These are phyloP conservation scores for Anisognathus igniventris DNA, from an alignment of 2,797 vertebrate genomes.

Conservation along the genomic window DNA sequence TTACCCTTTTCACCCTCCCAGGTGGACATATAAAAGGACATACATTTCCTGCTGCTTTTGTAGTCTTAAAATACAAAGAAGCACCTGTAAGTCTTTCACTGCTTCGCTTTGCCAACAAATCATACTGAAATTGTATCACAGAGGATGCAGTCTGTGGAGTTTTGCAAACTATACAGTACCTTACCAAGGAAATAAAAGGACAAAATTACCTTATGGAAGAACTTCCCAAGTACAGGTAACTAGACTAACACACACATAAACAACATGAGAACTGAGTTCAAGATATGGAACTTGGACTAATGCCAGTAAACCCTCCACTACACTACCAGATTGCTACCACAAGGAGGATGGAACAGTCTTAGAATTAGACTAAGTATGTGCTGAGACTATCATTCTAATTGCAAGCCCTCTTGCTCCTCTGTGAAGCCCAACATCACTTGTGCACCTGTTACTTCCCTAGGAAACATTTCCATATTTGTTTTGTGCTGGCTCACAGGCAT, in stretches of 20 bases:
- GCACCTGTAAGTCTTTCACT: not conserved
- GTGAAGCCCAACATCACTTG: not conserved
- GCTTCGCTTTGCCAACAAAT: not conserved
- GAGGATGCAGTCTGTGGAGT: not conserved
- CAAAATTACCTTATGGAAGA: not conserved
- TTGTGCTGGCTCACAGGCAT: not conserved
- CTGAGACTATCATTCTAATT: not conserved
- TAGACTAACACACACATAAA: not conserved
- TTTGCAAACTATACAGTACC: not conserved
- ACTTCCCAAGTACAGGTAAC: not conserved
- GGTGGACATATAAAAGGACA: not conserved
- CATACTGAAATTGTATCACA: not conserved
- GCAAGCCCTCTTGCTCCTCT: not conserved
- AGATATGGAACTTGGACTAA: not conserved
- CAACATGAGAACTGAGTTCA: not conserved
- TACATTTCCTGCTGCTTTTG: not conserved
- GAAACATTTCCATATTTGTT: not conserved
- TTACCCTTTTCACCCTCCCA: not conserved
- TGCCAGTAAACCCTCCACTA: not conserved
- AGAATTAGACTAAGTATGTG: not conserved
- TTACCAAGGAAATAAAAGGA: not conserved
- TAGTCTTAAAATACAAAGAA: not conserved
- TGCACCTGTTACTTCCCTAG: not conserved
- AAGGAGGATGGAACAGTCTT: accelerated
- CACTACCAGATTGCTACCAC: not conserved